phyloP scores from a whole-genome alignment of 2,888 invertebrate genomes.

The Penaeus monodon region DNA sequence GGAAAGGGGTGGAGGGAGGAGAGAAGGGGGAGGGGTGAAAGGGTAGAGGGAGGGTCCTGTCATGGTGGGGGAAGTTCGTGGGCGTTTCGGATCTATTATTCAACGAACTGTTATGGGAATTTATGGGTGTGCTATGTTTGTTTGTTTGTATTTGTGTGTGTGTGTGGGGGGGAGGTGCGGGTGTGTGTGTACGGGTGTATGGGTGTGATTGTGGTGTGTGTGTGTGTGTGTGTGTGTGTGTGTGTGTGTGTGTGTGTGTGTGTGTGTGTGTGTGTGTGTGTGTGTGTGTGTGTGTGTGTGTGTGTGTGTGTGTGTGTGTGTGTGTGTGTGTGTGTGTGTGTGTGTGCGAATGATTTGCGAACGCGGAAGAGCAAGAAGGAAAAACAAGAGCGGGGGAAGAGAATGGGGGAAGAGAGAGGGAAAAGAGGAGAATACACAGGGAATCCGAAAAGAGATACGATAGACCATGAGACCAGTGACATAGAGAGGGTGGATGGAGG shows the following conservation, averaged over 20 bases:
- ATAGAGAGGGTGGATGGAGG: no score
- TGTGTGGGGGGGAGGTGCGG: no score
- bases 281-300: background rate
- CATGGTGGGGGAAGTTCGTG: conserved; percentile 10
- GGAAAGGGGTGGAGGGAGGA: background rate
- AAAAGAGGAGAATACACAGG: no score
- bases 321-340: background rate
- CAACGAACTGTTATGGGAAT: background rate
- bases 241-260: conserved; percentile 5
- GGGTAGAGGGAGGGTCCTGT: background rate
- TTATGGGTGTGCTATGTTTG: conserved; percentile 3
- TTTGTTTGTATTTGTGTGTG: conserved; percentile 10
- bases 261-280: background rate
- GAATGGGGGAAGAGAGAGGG: no score
- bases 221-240: conserved; percentile 7
- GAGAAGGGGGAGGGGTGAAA: background rate
- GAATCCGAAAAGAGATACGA: no score
- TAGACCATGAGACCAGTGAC: no score
- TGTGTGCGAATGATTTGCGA: no score
- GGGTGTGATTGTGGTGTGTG: background rate
- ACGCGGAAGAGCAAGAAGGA: no score
- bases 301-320: conserved; percentile 12
- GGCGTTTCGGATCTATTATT: background rate
- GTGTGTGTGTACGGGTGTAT: conserved; percentile 10
- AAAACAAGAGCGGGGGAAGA: no score